A percentile compares a stretch with the other conserved stretches of the same genome.
phyloP scores from a whole-genome alignment of 2,113 vertebrate genomes.

The Microtus montanus region DNA sequence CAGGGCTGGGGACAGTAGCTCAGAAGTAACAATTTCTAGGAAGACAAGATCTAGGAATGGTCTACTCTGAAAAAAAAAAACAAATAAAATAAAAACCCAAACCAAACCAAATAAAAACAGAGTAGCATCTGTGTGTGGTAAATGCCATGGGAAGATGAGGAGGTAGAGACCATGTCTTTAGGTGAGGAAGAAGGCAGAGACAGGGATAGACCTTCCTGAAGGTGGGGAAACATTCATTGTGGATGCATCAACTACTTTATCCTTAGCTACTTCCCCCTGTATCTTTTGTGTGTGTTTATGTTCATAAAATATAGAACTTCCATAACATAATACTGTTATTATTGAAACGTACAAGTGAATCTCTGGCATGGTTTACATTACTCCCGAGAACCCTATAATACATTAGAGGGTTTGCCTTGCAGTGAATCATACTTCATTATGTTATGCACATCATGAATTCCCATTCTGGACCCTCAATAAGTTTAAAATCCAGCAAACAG shows the following conservation, averaged over 20 bases:
- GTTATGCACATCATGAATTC: not conserved
- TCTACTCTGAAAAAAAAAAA: not conserved
- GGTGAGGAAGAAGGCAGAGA: not conserved
- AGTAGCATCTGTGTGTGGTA: not conserved
- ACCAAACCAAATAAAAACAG: not conserved
- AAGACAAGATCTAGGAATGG: not conserved
- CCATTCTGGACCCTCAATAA: not conserved
- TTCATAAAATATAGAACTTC: not conserved
- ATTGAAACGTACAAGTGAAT: not conserved
- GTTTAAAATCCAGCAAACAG: not conserved
- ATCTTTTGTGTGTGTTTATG: not conserved
- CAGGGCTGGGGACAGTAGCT: not conserved
- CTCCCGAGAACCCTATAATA: not conserved
- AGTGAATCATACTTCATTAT: not conserved
- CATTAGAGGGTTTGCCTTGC: not conserved
- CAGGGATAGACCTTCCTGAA: not conserved
- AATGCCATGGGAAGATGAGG: not conserved
- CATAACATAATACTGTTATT: not conserved
- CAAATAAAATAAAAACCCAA: not conserved
- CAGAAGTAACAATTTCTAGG: not conserved
- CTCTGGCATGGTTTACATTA: not conserved
- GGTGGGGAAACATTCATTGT: not conserved
- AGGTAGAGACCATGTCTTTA: not conserved
- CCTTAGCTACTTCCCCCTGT: not conserved
- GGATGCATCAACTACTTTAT: not conserved